phyloP scores from a whole-genome alignment of 2,797 vertebrate species.

The Sebastes diaconus region DNA sequence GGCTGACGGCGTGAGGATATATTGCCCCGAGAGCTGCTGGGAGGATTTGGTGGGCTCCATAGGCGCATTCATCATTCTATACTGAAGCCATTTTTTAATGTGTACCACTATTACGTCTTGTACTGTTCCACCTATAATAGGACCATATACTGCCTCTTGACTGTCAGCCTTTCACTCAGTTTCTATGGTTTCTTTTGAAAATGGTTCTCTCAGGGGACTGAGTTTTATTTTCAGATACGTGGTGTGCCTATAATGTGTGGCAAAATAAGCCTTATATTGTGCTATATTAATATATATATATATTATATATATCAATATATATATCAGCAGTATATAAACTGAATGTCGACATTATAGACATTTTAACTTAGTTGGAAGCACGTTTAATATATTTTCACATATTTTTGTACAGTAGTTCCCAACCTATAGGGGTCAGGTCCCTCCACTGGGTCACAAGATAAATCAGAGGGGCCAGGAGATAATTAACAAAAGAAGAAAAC shows the following conservation, averaged over 20 bases:
- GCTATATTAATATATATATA: too few species aligned
- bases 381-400: neutral
- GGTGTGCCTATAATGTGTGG: neutral
- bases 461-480: neutral
- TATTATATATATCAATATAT: too few species aligned
- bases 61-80: slow-evolving; percentile 76
- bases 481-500: neutral
- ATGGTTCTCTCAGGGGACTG: neutral
- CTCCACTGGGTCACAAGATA: neutral
- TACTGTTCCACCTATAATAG: slow-evolving; percentile 50
- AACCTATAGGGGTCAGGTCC: too few species aligned
- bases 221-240: neutral
- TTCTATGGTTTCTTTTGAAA: neutral
- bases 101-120: slow-evolving; percentile 59
- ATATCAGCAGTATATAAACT: neutral
- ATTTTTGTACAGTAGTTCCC: neutral
- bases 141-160: slow-evolving; percentile 20
- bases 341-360: neutral
- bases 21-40: slow-evolving; percentile 68
- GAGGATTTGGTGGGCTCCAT: slow-evolving; percentile 73
- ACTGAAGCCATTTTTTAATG: slow-evolving; percentile 69
- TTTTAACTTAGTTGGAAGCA: neutral
- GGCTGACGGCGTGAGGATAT: slow-evolving; percentile 71
- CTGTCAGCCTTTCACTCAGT: slow-evolving; percentile 20
- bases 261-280: neutral